Evolutionary conservation across 2,888 invertebrate genomes (phyloP).

Genomic region (Athalia cordata): DNA sequence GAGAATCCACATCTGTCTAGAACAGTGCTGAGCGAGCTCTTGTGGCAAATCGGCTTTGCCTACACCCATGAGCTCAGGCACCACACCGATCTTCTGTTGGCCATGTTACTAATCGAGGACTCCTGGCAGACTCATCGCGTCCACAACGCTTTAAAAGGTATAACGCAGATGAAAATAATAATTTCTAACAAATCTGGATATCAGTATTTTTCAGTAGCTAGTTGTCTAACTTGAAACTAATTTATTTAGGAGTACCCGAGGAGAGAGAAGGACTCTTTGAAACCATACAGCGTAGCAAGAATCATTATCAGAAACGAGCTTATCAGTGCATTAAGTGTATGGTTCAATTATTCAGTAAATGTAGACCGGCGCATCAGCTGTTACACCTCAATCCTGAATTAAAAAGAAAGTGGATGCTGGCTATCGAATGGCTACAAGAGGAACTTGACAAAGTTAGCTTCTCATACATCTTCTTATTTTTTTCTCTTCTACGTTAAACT

Average conservation of each 20-base stretch:
- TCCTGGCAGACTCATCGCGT: constrained; percentile 97
- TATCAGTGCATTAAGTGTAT: constrained; percentile 98
- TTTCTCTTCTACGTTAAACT: constrained; percentile 14
- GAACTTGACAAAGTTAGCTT: constrained; percentile 85
- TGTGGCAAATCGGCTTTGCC: constrained; percentile 92
- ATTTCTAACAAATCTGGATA: too few species aligned
- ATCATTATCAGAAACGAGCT: constrained; percentile 96
- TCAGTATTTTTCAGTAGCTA: too few species aligned
- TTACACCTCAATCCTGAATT: constrained; percentile 86
- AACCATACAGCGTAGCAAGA: constrained; percentile 93
- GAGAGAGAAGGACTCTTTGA: constrained; percentile 95
- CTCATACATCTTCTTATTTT: background rate
- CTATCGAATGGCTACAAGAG: constrained; percentile 96
- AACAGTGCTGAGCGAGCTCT: constrained; percentile 89
- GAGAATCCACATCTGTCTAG: constrained; percentile 96
- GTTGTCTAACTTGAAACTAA: background rate
- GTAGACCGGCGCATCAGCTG: constrained; percentile 87
- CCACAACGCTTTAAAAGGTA: constrained; percentile 93
- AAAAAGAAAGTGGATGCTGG: constrained; percentile 90
- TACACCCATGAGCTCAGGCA: constrained; percentile 96
- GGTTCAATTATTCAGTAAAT: constrained; percentile 91
- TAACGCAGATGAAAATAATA: background rate
- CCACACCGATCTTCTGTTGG: constrained; percentile 91
- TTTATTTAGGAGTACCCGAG: constrained; percentile 79
- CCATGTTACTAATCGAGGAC: constrained; percentile 92